Base-by-base conservation (phyloP, 2,888 invertebrate species). In the Scelioninae gen. 2 region DNA sequence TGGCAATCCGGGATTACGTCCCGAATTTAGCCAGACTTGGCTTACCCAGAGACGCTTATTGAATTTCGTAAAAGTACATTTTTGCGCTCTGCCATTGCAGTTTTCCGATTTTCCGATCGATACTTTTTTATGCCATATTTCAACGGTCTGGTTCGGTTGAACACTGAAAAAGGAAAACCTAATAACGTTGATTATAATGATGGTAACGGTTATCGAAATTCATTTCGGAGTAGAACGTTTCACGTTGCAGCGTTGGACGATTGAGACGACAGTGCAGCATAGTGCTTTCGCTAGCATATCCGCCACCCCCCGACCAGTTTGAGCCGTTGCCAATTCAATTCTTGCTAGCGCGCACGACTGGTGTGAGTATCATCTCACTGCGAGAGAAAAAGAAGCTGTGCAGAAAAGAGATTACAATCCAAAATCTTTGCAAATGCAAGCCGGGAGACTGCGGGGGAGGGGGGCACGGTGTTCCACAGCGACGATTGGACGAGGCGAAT, bases 241-340 rank as follows among this genome's bases (percentile, higher is more conserved):
- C 6, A 61, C 37, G 33, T 46, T 53, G 25, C 31, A 16, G 11
- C 53, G 43, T 19, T 43, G 43, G 57, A 63, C 70, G 55, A 70
- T 70, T 60, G 65, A 65, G 69, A 64, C 48, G 37, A 41, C 60
- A 65, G 64, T 46, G 60, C 53, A 22, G 53, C 64, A 53, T 55
- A 57, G 57, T 69, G 57, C 55, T 61, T 64, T 70, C 61, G 67
- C 73, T 60, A 68, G 69, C 72, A 61, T 61, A 71, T 67, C 67
- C 61, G 53, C 22, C 45, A 50, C 15, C 25, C 25, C 25, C 46
- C 43, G 52, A 37, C 74, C 48, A 74, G 58, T 75, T 75, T 75
- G 75, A 75, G 72, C 57, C 55, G 48, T 64, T 75, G 72, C 75
- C 75, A 75, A 75, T 69, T 75, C 72, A 75, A 75, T 72, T 75